Conservation (phyloP, 2,888 invertebrate species). For the Ophioninae sp. region DNA sequence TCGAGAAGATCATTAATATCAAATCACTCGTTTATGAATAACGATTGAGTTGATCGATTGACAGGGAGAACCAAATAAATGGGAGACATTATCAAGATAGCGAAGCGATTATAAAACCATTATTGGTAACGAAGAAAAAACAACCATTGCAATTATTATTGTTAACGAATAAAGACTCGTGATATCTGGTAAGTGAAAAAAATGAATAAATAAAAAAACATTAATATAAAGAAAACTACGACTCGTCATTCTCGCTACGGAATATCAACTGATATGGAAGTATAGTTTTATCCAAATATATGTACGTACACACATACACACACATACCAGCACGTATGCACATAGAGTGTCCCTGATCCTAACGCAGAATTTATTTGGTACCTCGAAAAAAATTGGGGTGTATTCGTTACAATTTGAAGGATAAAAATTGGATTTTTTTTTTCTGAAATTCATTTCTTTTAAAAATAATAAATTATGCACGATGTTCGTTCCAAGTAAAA, state of each 20-base stretch:
- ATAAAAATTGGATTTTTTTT: no score
- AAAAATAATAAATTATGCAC: no score
- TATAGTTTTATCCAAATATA: conserved; percentile 46
- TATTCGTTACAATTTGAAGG: no score
- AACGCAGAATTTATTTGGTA: no score
- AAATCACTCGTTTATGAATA: conserved; percentile 52
- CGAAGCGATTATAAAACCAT: conserved; percentile 45
- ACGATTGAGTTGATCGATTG: conserved; percentile 34
- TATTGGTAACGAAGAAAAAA: conserved; percentile 34
- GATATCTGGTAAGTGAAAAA: conserved; percentile 56
- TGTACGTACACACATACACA: conserved; percentile 34
- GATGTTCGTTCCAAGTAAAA: no score
- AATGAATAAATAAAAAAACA: conserved; percentile 42
- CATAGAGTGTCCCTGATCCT: neutral
- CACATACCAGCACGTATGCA: conserved; percentile 10
- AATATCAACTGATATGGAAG: conserved; percentile 36
- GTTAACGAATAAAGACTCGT: conserved; percentile 43
- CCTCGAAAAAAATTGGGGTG: no score
- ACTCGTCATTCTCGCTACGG: conserved; percentile 58
- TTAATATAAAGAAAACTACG: conserved; percentile 47
- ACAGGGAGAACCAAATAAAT: neutral
- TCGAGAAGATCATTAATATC: conserved; percentile 37
- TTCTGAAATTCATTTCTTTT: no score
- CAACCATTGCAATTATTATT: conserved; percentile 54
- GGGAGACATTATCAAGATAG: conserved; percentile 52